A percentile compares a stretch with the other conserved stretches of the same genome.
Conservation (phyloP, 1,140 invertebrate genomes). For the Ceratitis capitata region DNA sequence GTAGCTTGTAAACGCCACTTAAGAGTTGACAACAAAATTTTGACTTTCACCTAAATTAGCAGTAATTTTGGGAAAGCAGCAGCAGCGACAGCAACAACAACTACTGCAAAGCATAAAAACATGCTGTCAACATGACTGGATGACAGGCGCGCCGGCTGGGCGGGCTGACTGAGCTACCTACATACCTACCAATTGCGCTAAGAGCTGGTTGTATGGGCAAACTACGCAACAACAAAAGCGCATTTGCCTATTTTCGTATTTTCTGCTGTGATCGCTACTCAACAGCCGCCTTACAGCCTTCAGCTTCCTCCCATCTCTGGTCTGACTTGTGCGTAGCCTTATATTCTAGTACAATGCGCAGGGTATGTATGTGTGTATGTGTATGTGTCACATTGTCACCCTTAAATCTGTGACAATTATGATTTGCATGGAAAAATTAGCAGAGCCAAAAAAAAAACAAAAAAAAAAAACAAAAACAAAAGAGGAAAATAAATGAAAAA, state of each 20-base stretch:
- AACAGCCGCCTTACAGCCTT: not conserved
- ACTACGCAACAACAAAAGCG: not conserved
- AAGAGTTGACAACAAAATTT: conserved; percentile 4
- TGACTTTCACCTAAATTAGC: conserved; percentile 50
- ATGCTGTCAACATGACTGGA: conserved; percentile 41
- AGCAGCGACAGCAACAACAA: conserved; percentile 49
- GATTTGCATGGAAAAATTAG: not conserved
- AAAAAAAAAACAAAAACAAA: not conserved
- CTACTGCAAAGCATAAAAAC: conserved; percentile 54
- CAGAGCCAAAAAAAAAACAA: no score
- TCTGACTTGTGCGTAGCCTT: not conserved
- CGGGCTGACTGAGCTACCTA: not conserved
- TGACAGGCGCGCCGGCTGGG: not conserved
- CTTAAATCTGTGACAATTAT: conserved; percentile 12
- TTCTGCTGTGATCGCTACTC: no score
- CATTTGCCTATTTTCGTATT: not conserved
- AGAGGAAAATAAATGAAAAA: not conserved
- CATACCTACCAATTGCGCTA: not conserved
- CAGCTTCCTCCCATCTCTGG: not conserved
- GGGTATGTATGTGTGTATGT: not conserved
- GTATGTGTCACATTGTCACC: not conserved
- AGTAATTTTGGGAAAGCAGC: conserved; percentile 62
- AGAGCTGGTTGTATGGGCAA: not conserved
- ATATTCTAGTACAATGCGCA: not conserved
- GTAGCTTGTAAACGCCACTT: not conserved